phyloP scores from a whole-genome alignment of 2,888 invertebrate species.

The Drosophila seclusa region DNA sequence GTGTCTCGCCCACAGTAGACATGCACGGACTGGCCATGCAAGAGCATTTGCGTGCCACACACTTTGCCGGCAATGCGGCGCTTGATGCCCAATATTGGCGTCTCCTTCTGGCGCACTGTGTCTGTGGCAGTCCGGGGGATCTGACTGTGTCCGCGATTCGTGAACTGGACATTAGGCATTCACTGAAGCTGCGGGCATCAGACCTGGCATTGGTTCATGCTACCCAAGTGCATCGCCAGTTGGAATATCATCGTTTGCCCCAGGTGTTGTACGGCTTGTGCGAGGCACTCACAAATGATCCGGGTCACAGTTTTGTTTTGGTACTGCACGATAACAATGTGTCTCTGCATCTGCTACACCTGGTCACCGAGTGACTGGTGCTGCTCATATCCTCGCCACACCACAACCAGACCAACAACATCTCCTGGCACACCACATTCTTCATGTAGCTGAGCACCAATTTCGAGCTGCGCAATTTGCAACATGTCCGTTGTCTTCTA shows the following conservation, averaged over 20 bases:
- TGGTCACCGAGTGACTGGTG: slow-evolving; percentile 49
- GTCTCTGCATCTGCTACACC: slow-evolving; percentile 27
- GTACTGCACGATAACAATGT: slow-evolving; percentile 59
- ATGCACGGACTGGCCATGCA: no score
- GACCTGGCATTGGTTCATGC: slow-evolving; percentile 76
- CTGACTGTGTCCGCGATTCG: slow-evolving; percentile 29
- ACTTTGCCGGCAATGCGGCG: no score
- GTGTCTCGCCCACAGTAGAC: no score
- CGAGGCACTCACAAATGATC: slow-evolving; percentile 65
- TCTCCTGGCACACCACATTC: no score
- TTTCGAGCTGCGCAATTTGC: no score
- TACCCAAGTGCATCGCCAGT: slow-evolving; percentile 60
- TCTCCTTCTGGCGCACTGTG: slow-evolving; percentile 46
- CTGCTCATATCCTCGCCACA: slow-evolving; percentile 39
- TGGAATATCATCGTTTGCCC: slow-evolving; percentile 60
- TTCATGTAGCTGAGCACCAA: no score
- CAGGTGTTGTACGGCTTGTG: slow-evolving; percentile 63
- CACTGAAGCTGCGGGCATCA: slow-evolving; percentile 59
- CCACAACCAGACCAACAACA: neutral
- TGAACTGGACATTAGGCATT: slow-evolving; percentile 56
- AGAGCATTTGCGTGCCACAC: no score
- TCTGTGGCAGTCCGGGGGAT: slow-evolving; percentile 26
- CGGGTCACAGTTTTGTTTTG: slow-evolving; percentile 70
- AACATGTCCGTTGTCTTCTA: no score
- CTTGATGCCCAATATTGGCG: slow-evolving; percentile 38